Percentiles rank a stretch among this genome's conserved stretches.
Conservation (phyloP, 2,113 vertebrate species). For the Anoura caudifer region DNA sequence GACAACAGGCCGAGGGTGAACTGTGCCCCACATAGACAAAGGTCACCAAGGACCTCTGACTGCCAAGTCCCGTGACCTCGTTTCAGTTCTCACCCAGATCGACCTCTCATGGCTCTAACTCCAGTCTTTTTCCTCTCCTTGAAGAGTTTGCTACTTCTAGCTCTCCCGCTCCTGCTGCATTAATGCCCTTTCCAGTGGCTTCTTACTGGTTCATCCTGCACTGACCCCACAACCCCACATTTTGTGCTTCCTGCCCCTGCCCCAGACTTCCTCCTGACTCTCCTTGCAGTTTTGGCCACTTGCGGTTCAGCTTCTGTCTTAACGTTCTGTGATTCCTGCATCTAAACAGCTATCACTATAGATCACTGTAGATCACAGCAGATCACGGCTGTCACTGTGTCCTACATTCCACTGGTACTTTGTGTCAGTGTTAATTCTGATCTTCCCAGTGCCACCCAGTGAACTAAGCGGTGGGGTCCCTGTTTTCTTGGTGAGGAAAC, state of each 20-base stretch:
- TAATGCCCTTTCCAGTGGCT: not conserved
- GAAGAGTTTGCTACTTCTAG: fast-evolving
- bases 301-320: not conserved
- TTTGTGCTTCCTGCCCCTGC: not conserved
- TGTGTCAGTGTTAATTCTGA: fast-evolving
- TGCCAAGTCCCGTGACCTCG: not conserved
- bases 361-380: too few relatives aligned
- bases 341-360: not conserved
- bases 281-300: not conserved
- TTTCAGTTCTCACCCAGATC: not conserved
- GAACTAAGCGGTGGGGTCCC: not conserved
- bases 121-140: not conserved
- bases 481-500: not conserved
- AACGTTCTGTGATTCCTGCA: not conserved
- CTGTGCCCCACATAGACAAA: not conserved
- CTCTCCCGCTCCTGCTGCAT: not conserved
- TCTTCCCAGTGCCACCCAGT: not conserved
- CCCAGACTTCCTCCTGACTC: not conserved
- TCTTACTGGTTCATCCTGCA: not conserved
- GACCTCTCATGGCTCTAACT: not conserved
- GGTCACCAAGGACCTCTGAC: not conserved
- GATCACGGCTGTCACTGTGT: fast-evolving
- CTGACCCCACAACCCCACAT: fast-evolving
- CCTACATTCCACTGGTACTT: fast-evolving
- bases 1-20: not conserved